Percentiles rank a stretch among this genome's conserved stretches.
phyloP scores from a whole-genome alignment of 2,888 invertebrate species.

The Myopa testacea region DNA sequence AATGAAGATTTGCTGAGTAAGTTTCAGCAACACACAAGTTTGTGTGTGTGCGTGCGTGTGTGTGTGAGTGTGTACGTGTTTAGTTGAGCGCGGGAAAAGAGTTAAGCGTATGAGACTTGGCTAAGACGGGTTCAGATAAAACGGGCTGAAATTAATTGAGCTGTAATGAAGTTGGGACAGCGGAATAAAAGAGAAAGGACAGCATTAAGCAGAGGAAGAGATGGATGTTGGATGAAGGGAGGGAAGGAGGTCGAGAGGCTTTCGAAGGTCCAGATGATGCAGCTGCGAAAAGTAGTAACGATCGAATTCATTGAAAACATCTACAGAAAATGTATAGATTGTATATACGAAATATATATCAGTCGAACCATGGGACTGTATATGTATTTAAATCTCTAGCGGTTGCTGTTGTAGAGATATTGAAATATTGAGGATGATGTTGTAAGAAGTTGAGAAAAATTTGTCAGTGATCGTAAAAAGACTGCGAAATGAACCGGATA shows the following conservation, averaged over 20 bases:
- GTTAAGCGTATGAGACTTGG: slow-evolving; percentile 29
- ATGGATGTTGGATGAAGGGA: neutral
- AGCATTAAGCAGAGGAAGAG: slow-evolving; percentile 1
- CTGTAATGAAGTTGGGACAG: slow-evolving; percentile 42
- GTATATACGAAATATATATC: too few species aligned
- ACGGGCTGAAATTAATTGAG: slow-evolving; percentile 49
- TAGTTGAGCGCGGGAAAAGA: slow-evolving; percentile 8
- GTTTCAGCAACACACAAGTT: slow-evolving; percentile 36
- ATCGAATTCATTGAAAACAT: neutral
- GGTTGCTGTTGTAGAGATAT: too few species aligned
- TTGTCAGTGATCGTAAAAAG: too few species aligned
- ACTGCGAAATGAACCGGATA: too few species aligned
- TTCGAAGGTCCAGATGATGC: neutral
- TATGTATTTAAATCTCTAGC: too few species aligned
- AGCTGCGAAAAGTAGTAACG: neutral
- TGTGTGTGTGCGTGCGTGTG: slow-evolving; percentile 23
- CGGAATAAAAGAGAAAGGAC: slow-evolving; percentile 34
- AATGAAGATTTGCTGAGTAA: slow-evolving; percentile 51
- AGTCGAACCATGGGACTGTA: too few species aligned
- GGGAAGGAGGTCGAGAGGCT: too few species aligned
- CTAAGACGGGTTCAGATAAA: slow-evolving; percentile 27
- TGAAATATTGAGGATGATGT: too few species aligned
- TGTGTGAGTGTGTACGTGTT: slow-evolving; percentile 13
- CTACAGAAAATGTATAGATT: too few species aligned
- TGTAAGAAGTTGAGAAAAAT: too few species aligned